Evolutionary conservation across 2,888 invertebrate species (phyloP), one percentile per base, ranked within the genome.

Genomic region (Acronicta aceris): DNA sequence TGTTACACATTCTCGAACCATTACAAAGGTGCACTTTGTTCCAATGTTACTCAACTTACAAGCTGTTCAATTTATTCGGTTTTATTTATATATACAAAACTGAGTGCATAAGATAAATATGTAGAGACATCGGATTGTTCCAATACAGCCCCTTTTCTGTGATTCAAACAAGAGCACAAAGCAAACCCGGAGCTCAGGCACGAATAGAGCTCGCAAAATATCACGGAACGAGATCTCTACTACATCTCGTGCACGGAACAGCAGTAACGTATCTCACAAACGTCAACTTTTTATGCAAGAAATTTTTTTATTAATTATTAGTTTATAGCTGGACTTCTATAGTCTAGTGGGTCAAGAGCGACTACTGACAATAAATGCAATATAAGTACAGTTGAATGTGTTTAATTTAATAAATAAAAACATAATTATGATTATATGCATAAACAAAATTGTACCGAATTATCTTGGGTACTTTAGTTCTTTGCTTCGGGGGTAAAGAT

Each of bases 181-280:
- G 62, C 59, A 73, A 74, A 63, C 50, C 41, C 13, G 21, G 30
- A 38, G 4, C 42, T 55, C 43, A 38, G n/a, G 43, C 63, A 33
- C 49, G 43, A 41, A 53, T 38, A 13, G 21, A 52, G 45, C 73
- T 59, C 50, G 43, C 67, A 48, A 67, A 73, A 73, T 73, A 71
- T 71, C 69, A 59, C 54, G 57, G 45, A 58, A 57, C 59, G 17
- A 50, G 52, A 58, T 71, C 63, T 68, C 49, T 46, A 27, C 12
- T 30, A 49, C 2, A 21, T 21, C 4, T 21, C 21, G 4, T 21
- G 33, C 48, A 16, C 13, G 33, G 27, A 45, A 53, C 67, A 71
- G 59, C 65, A 65, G 47, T 40, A 54, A 42, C 54, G 52, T 59
- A 71, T 55, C 72, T 54, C 47, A 57, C 51, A 55, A 52, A 72